Base-by-base conservation (phyloP, 2,113 vertebrate species). In the Hyperoodon ampullatus region DNA sequence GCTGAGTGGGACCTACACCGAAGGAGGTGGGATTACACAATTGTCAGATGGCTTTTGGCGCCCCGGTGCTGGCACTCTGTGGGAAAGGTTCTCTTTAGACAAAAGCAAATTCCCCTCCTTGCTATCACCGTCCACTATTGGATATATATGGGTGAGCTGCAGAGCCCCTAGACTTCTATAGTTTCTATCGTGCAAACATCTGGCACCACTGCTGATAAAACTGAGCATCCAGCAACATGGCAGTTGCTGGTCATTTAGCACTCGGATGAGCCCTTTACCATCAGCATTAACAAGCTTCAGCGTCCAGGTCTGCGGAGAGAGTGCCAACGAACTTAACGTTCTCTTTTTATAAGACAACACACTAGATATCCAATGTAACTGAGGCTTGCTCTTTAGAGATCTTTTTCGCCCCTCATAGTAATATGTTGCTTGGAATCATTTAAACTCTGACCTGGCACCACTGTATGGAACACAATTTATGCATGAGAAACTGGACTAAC, bases 281-380 rank as follows among this genome's bases (percentile, higher is more conserved):
- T 44, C 53, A 19, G 8, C 21, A 50, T 58, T 55, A 24, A 86
- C 65, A 39, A 82, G 82, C 65, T 1, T 39, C 65, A 55, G 84
- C 3, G 12, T 3, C n/a, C 16, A 0, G 2, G 44, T 65, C 47
- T 68, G 63, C 1, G 15, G 61, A 80, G 35, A 65, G 39, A 68
- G 58, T 42, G 81, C 50, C 26, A 18, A 18, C 0, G 7, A 33
- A 63, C 30, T 7, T 12, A 39, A 47, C 1, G 21, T 23, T 75
- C 74, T 78, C 26, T 12, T 68, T 61, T 71, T 26, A 23, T 3
- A 23, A 74, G 74, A 26, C 28, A 33, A 33, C 4, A 26, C 1
- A 12, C 24, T 24, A 44, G 60, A 19, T 5, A 28, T 0, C 44
- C 35, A 15, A 0, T 23, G 75, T 21, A 15, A 23, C 1, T 0